Evolutionary conservation across 2,888 invertebrate species (phyloP).

Genomic region (Sarcophaga rosellei): DNA sequence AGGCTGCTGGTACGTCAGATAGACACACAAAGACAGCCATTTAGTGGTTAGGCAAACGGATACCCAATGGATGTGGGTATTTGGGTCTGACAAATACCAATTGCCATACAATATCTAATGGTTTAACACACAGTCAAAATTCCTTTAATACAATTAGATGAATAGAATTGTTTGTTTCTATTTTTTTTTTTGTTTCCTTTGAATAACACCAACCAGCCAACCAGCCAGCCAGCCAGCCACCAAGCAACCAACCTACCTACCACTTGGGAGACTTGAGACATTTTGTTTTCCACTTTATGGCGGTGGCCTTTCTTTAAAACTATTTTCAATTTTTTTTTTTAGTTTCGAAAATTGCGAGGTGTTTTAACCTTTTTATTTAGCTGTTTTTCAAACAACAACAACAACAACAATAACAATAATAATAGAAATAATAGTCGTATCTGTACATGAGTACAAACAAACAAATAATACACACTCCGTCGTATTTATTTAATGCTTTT

Average conservation of each 20-base stretch:
- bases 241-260: conserved; percentile 3
- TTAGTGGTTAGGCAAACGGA: background rate
- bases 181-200: background rate
- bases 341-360: conserved; percentile 47
- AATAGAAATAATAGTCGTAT: background rate
- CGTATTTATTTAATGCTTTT: conserved; percentile 8
- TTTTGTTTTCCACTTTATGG: conserved; percentile 32
- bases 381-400: conserved; percentile 45
- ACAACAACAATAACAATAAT: background rate
- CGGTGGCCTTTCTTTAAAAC: conserved; percentile 54
- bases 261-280: conserved; percentile 54
- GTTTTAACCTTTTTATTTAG: conserved; percentile 54
- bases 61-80: background rate
- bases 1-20: conserved; percentile 2
- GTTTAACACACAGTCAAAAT: conserved; percentile 44
- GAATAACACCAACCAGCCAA: background rate
- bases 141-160: conserved; percentile 56
- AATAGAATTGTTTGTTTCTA: conserved; percentile 56
- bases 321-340: conserved; percentile 12
- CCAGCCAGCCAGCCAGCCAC: background rate
- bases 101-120: conserved; percentile 29
- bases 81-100: background rate
- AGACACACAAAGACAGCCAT: background rate
- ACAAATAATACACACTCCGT: background rate
- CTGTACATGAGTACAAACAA: background rate